A percentile compares a stretch with the other conserved stretches of the same genome.
These are phyloP conservation scores for Athetis lepigone DNA, from an alignment of 2,888 invertebrate genomes.

Conservation along the genomic window DNA sequence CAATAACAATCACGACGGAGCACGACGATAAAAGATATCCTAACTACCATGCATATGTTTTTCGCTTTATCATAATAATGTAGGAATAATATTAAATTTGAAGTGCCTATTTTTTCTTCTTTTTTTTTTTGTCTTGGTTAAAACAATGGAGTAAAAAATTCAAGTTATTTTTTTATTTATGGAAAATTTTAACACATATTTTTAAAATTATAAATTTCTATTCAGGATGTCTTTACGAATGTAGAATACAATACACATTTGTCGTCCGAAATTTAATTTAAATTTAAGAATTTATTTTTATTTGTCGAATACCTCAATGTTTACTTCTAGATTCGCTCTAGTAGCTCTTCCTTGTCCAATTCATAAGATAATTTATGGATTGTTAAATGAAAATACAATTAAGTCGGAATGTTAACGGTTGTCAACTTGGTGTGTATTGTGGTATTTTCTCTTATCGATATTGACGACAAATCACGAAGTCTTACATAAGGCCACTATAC, in stretches of 20 bases:
- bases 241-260: too few relatives aligned
- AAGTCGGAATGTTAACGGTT: conserved; percentile 13
- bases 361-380: conserved; percentile 52
- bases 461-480: conserved; percentile 46
- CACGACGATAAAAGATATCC: conserved; percentile 4
- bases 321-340: conserved; percentile 38
- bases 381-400: conserved; percentile 39
- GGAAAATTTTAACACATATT: background rate
- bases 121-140: background rate
- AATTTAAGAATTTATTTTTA: too few relatives aligned
- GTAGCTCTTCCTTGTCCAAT: conserved; percentile 17
- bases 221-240: too few relatives aligned
- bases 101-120: background rate
- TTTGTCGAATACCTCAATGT: too few relatives aligned
- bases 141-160: background rate
- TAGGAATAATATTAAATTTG: conserved; percentile 22
- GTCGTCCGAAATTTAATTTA: too few relatives aligned
- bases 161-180: background rate
- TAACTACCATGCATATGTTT: background rate
- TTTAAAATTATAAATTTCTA: too few relatives aligned
- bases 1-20: background rate
- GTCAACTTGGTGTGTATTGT: conserved; percentile 20
- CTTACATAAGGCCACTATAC: conserved; percentile 40
- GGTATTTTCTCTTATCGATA: conserved; percentile 52
- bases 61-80: background rate